A percentile compares a stretch with the other conserved stretches of the same genome.
Evolutionary conservation across 1,140 invertebrate species (phyloP).

Genomic region (Papilio xuthus): DNA sequence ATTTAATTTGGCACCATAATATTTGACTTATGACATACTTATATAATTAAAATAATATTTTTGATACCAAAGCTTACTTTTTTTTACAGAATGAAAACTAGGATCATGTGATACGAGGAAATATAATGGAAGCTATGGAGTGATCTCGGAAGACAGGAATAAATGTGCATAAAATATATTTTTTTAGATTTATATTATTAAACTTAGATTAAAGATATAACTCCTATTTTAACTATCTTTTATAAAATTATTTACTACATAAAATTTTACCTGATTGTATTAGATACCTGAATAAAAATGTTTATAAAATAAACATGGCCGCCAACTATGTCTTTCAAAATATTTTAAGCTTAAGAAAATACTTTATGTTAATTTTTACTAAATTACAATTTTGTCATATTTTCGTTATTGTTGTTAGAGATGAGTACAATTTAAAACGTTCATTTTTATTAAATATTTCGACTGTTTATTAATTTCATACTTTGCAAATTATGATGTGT

Average conservation of each 20-base stretch:
- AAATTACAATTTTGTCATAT: too few species aligned
- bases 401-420: not conserved
- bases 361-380: not conserved
- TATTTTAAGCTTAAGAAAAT: not conserved
- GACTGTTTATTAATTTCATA: too few species aligned
- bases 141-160: conserved; percentile 70
- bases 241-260: conserved; percentile 23
- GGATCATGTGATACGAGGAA: conserved; percentile 68
- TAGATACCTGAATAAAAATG: conserved; percentile 8
- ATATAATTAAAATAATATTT: not conserved
- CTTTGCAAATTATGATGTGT: too few species aligned
- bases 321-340: conserved; percentile 7
- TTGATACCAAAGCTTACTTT: conserved; percentile 32
- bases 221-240: conserved; percentile 48
- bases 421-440: not conserved
- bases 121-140: conserved; percentile 69
- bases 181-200: conserved; percentile 49
- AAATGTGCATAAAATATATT: conserved; percentile 53
- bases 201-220: conserved; percentile 52
- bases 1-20: too few species aligned
- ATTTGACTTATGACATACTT: too few species aligned
- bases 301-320: conserved; percentile 5
- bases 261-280: conserved; percentile 1
- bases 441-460: not conserved
- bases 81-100: conserved; percentile 54